Evolutionary conservation across 2,888 invertebrate genomes (phyloP).

Genomic region (Amblyjoppa proteus): DNA sequence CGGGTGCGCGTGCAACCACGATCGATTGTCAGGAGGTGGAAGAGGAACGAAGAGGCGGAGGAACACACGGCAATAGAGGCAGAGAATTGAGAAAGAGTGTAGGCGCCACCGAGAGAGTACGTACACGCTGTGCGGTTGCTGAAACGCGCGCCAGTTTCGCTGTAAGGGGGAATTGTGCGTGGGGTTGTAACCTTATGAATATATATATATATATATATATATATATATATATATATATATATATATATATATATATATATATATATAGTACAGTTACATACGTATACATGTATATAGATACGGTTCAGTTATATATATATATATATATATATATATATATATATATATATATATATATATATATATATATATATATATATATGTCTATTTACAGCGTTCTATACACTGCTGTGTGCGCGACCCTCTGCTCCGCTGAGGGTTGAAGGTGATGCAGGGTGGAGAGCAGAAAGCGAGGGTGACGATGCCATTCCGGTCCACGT

Average conservation of each 20-base stretch:
- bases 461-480: conserved; percentile 59
- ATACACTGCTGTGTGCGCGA: conserved; percentile 10
- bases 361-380: not conserved
- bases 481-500: conserved; percentile 49
- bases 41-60: conserved; percentile 17
- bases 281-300: too few relatives aligned
- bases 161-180: conserved; percentile 51
- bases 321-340: too few relatives aligned
- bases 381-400: conserved; percentile 2
- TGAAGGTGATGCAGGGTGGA: conserved; percentile 52
- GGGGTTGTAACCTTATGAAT: conserved; percentile 24
- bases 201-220: too few relatives aligned
- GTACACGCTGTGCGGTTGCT: conserved; percentile 40
- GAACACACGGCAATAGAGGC: conserved; percentile 19
- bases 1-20: conserved; percentile 49
- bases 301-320: too few relatives aligned
- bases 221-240: too few relatives aligned
- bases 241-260: too few relatives aligned
- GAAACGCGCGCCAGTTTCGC: conserved; percentile 45
- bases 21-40: conserved; percentile 50
- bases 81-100: conserved; percentile 23
- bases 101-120: conserved; percentile 29
- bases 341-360: too few relatives aligned
- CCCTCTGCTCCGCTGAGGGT: conserved; percentile 47
- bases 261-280: not conserved